These are phyloP conservation scores for Pampusana beccarii DNA, from an alignment of 2,113 vertebrate species.

Conservation along the genomic window DNA sequence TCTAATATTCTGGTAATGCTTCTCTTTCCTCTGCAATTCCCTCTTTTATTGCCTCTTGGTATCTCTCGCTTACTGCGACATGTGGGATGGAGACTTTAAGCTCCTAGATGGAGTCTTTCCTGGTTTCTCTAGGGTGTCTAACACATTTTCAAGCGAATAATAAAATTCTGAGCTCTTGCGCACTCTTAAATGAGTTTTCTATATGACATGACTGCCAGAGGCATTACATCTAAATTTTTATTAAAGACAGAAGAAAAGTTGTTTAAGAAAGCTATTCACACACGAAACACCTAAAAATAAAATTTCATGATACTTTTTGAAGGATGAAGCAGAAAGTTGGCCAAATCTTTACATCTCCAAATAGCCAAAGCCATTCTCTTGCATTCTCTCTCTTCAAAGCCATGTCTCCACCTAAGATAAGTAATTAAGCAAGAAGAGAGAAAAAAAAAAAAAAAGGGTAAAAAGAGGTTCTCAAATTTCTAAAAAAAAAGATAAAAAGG, in stretches of 20 bases:
- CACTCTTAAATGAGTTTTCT: slow-evolving; percentile 35
- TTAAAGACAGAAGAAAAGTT: slow-evolving; percentile 32
- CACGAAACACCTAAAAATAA: not conserved
- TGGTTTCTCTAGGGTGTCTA: not conserved
- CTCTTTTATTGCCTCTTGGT: not conserved
- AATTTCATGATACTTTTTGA: not conserved
- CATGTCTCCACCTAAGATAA: not conserved
- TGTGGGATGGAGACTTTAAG: not conserved
- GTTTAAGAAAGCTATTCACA: not conserved
- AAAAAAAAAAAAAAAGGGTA: not conserved
- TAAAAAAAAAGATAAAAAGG: not conserved
- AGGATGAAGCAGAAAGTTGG: not conserved
- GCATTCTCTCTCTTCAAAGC: too few relatives aligned
- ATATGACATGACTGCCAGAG: not conserved
- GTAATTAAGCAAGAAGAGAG: not conserved
- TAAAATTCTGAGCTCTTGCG: not conserved
- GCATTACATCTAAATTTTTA: slow-evolving; percentile 35
- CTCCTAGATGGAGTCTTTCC: not conserved
- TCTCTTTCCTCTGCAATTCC: not conserved
- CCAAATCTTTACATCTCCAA: not conserved
- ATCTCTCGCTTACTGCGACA: slow-evolving; percentile 7
- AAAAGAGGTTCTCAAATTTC: not conserved
- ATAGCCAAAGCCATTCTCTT: not conserved
- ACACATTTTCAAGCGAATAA: not conserved
- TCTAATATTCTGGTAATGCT: slow-evolving; percentile 35